These are phyloP conservation scores for Microtus ochrogaster DNA, from an alignment of 2,113 vertebrate genomes.

Conservation along the genomic window DNA sequence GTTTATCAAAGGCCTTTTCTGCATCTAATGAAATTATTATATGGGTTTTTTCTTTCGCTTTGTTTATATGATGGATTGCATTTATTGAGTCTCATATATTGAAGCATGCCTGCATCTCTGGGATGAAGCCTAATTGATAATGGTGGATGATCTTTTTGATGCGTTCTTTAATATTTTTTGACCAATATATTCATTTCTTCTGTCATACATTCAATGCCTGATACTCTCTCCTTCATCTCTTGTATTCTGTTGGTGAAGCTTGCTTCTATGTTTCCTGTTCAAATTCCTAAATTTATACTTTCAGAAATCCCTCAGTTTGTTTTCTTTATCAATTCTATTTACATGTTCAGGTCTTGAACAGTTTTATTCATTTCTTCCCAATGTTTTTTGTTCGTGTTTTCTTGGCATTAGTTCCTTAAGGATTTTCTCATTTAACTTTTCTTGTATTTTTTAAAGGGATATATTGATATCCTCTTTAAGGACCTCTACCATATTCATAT, in stretches of 20 bases:
- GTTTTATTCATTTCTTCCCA: neutral
- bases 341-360: neutral
- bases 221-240: neutral
- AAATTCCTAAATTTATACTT: neutral
- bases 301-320: neutral
- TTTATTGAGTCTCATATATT: neutral
- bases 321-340: neutral
- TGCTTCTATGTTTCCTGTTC: neutral
- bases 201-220: neutral
- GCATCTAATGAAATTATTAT: neutral
- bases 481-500: neutral
- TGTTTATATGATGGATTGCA: neutral
- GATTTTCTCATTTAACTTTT: neutral
- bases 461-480: neutral
- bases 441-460: neutral
- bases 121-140: neutral
- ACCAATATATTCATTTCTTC: neutral
- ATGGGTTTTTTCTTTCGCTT: neutral
- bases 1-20: neutral
- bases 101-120: neutral
- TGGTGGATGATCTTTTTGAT: neutral
- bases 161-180: neutral
- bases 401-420: neutral
- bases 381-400: neutral
- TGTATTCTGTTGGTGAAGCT: neutral